Percentiles rank a stretch among this genome's conserved stretches.
Conservation (phyloP, 2,797 vertebrate species). For the Platyrinchus mystaceus region DNA sequence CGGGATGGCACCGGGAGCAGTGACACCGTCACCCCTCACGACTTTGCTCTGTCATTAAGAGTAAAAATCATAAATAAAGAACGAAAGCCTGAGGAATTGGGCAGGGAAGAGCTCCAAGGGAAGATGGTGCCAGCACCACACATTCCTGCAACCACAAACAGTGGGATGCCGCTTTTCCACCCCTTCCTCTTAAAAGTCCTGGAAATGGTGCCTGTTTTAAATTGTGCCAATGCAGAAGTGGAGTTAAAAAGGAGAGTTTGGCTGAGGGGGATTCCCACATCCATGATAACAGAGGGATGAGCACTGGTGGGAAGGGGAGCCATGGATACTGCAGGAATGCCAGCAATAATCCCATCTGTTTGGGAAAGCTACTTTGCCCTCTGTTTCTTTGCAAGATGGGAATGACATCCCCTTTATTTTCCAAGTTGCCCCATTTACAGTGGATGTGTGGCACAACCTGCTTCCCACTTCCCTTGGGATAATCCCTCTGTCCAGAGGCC, state of each 20-base stretch:
- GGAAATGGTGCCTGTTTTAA: neutral
- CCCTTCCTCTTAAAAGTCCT: neutral
- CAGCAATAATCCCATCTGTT: rapidly evolving
- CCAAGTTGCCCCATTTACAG: rapidly evolving
- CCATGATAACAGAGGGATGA: neutral
- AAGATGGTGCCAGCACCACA: neutral
- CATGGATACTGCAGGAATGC: neutral
- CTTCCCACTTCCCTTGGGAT: neutral
- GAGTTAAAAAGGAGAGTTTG: rapidly evolving
- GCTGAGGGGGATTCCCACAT: neutral
- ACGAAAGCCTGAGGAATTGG: neutral
- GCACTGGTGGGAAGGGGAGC: neutral
- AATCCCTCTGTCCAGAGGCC: neutral
- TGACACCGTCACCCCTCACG: rapidly evolving
- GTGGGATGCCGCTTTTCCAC: neutral
- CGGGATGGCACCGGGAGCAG: neutral
- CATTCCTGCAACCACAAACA: neutral
- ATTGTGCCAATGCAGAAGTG: too few relatives aligned
- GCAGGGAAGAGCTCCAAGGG: neutral
- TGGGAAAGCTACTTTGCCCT: neutral
- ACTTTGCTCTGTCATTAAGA: neutral
- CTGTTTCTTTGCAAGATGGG: neutral
- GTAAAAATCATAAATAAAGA: neutral
- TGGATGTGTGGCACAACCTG: rapidly evolving
- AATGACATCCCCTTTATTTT: neutral